Percentiles rank a stretch among this genome's conserved stretches.
Conservation (phyloP, 1,140 invertebrate genomes). For the Microplitis demolitor region DNA sequence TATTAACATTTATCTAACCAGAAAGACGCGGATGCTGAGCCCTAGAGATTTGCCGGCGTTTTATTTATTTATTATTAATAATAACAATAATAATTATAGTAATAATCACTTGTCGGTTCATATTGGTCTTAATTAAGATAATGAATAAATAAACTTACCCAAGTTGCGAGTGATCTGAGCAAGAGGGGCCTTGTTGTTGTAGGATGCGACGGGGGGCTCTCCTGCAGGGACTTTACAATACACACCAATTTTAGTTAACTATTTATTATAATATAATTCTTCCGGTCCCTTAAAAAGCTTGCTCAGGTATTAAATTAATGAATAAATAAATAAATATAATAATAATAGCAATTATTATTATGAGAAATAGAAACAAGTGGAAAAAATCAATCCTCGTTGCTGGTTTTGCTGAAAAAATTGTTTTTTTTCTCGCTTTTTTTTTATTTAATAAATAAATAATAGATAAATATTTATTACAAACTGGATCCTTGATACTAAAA, state of each 20-base stretch:
- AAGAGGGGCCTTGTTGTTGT: conserved; percentile 72
- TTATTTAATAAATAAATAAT: conserved; percentile 15
- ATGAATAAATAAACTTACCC: conserved; percentile 63
- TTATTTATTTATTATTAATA: background rate
- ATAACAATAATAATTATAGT: background rate
- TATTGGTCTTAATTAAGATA: conserved; percentile 39
- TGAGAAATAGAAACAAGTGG: no score
- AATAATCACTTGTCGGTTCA: background rate
- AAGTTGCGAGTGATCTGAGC: conserved; percentile 70
- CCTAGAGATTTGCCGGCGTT: background rate
- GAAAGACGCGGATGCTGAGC: background rate
- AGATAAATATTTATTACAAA: background rate
- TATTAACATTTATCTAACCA: background rate
- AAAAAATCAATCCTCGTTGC: background rate
- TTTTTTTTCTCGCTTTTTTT: background rate
- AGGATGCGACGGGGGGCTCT: conserved; percentile 69
- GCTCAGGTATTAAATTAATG: no score
- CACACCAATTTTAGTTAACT: conserved; percentile 38
- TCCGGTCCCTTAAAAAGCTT: conserved; percentile 3
- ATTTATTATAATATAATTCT: background rate
- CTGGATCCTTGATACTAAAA: no score
- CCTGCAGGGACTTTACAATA: conserved; percentile 61
- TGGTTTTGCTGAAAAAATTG: background rate
- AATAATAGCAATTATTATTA: no score
- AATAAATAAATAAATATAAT: no score